phyloP scores from a whole-genome alignment of 2,113 vertebrate genomes.

The Percopsis transmontana region DNA sequence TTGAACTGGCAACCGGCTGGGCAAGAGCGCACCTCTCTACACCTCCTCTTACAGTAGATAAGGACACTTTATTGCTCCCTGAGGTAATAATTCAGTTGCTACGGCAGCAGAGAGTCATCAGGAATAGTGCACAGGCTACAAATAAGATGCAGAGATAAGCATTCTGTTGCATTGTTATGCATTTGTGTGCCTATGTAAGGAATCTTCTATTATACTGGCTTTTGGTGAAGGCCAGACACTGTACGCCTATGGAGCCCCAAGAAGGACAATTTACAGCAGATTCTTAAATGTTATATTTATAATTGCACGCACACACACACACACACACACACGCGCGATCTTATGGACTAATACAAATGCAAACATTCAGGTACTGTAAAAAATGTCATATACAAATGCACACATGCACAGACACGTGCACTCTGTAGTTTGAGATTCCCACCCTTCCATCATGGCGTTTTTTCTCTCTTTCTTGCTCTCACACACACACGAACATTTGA shows the following conservation, averaged over 20 bases:
- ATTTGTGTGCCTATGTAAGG: too few species aligned
- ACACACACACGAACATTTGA: slow-evolving; percentile 10
- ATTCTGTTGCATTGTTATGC: neutral
- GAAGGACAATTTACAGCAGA: slow-evolving; percentile 2
- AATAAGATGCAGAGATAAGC: neutral
- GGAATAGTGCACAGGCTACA: neutral
- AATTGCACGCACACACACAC: neutral
- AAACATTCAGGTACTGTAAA: neutral
- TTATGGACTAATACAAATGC: neutral
- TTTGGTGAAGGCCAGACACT: too few species aligned
- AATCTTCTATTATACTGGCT: too few species aligned
- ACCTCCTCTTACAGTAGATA: too few species aligned
- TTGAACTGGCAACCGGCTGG: too few species aligned
- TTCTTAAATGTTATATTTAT: neutral
- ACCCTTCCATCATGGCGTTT: neutral
- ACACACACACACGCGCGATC: neutral
- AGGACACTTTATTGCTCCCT: too few species aligned
- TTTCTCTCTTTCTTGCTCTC: neutral
- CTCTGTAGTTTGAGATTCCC: neutral
- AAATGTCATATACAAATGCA: slow-evolving; percentile 13
- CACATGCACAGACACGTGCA: slow-evolving; percentile 13
- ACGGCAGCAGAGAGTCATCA: too few species aligned
- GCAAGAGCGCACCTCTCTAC: neutral
- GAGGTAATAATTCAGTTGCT: too few species aligned
- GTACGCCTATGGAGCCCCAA: neutral